A percentile compares a stretch with the other conserved stretches of the same genome.
These are phyloP conservation scores for Leuciscus waleckii DNA, from an alignment of 2,797 vertebrate species.

Conservation along the genomic window DNA sequence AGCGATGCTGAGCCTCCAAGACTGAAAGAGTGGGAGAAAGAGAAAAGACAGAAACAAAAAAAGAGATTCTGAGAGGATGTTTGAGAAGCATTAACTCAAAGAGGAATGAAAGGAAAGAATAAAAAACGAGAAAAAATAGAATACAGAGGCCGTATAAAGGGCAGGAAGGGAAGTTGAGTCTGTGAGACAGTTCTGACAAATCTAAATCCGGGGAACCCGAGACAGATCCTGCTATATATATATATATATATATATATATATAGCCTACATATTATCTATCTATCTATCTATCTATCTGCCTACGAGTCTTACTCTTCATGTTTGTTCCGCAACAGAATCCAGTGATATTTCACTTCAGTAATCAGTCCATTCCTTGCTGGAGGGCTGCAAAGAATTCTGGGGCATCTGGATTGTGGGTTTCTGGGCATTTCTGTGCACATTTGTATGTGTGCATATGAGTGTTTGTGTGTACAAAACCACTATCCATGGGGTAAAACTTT, in stretches of 20 bases:
- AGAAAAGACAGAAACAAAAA: slow-evolving; percentile 22
- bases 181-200: not conserved
- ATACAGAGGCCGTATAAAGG: not conserved
- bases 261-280: not conserved
- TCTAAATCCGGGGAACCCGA: no score
- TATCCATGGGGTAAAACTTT: slow-evolving; percentile 6
- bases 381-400: slow-evolving; percentile 21
- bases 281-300: not conserved
- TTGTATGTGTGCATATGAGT: not conserved
- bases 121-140: not conserved
- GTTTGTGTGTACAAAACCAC: not conserved
- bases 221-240: not conserved
- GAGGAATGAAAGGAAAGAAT: slow-evolving; percentile 3
- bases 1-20: slow-evolving; percentile 12
- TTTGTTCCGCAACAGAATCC: not conserved
- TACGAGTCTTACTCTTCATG: not conserved
- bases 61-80: slow-evolving; percentile 27
- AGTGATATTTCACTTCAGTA: slow-evolving; percentile 32
- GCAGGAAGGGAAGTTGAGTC: not conserved
- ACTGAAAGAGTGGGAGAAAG: slow-evolving; percentile 32
- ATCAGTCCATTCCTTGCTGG: slow-evolving; percentile 33
- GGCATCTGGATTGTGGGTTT: slow-evolving; percentile 42
- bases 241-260: not conserved
- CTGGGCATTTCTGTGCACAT: not conserved
- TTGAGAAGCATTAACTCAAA: slow-evolving; percentile 8